phyloP scores from a whole-genome alignment of 2,797 vertebrate species.

The Mustela erminea region DNA sequence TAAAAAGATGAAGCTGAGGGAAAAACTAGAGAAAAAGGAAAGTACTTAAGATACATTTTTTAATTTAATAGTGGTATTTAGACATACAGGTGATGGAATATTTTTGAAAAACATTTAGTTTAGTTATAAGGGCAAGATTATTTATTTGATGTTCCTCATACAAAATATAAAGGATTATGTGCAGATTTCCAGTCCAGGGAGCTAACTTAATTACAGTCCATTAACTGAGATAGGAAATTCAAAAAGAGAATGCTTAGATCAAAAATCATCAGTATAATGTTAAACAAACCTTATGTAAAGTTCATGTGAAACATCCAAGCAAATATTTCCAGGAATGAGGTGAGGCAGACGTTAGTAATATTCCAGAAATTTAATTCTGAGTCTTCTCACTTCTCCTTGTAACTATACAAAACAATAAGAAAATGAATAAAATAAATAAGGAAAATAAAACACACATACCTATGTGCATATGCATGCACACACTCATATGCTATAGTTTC shows the following conservation, averaged over 20 bases:
- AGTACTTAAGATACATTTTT: not conserved
- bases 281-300: not conserved
- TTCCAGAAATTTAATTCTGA: not conserved
- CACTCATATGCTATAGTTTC: not conserved
- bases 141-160: not conserved
- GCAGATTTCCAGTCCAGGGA: not conserved
- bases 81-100: not conserved
- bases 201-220: not conserved
- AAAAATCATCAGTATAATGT: not conserved
- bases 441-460: not conserved
- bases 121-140: not conserved
- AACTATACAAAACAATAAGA: not conserved
- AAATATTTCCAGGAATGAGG: not conserved
- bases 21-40: not conserved
- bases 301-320: not conserved
- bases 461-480: not conserved
- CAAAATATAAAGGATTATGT: not conserved
- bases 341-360: not conserved
- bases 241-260: not conserved
- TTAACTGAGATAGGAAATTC: not conserved
- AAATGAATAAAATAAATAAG: not conserved
- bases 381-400: not conserved
- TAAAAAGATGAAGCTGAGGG: not conserved
- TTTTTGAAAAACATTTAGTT: not conserved
- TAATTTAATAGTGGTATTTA: not conserved